Percentiles rank a stretch among this genome's conserved stretches.
Conservation (phyloP, 2,113 vertebrate genomes). For the Eidolon helvum region DNA sequence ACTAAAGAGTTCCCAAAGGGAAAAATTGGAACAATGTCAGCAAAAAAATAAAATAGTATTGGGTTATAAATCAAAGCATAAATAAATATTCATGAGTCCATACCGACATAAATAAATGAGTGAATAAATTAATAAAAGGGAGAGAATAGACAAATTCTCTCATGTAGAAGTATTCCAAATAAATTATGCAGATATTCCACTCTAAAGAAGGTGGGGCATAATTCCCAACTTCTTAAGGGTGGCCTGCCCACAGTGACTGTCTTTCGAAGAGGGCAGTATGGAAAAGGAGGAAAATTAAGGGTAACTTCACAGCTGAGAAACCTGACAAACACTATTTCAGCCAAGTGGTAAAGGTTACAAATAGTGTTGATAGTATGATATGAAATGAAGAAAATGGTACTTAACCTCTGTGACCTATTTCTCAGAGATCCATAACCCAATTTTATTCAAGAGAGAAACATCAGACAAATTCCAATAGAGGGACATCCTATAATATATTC, state of each 20-base stretch:
- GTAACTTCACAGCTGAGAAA: background rate
- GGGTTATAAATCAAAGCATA: background rate
- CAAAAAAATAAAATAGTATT: background rate
- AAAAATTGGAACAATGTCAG: background rate
- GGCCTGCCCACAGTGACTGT: background rate
- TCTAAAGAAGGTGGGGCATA: background rate
- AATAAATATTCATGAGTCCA: background rate
- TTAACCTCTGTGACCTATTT: background rate
- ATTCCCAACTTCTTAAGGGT: background rate
- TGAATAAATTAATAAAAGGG: background rate
- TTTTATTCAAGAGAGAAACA: background rate
- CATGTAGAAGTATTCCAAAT: background rate
- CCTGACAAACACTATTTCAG: background rate
- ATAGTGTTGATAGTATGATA: background rate
- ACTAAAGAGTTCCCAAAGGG: background rate
- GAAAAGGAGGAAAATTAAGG: background rate
- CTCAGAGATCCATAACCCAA: background rate
- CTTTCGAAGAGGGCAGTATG: background rate
- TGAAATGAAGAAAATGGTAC: background rate
- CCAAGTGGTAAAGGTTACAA: background rate
- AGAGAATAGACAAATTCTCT: background rate
- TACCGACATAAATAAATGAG: background rate
- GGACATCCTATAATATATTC: background rate
- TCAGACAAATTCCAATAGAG: background rate
- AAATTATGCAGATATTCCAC: background rate